phyloP scores from a whole-genome alignment of 2,113 vertebrate species.

The Anguilla rostrata region DNA sequence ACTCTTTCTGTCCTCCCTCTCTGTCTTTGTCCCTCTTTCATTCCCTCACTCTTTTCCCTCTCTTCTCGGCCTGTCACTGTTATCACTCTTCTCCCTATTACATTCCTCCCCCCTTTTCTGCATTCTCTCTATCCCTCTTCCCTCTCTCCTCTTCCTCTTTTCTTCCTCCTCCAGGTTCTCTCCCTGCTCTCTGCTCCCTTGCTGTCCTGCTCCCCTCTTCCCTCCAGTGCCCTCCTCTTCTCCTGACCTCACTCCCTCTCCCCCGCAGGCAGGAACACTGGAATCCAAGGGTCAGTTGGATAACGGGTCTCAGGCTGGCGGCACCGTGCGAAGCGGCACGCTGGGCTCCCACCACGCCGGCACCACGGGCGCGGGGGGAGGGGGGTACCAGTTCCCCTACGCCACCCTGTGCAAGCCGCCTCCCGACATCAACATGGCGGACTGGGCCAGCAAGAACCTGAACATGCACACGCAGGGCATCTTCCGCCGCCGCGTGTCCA shows the following conservation, averaged over 20 bases:
- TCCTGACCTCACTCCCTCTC: not conserved
- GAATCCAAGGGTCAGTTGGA: conserved; percentile 55
- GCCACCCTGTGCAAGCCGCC: conserved; percentile 69
- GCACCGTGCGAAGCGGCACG: not conserved
- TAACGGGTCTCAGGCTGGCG: conserved; percentile 24
- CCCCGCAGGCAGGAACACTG: conserved; percentile 29
- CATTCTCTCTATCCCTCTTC: no score
- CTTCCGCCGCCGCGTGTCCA: conserved; percentile 74
- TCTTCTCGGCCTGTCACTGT: not conserved
- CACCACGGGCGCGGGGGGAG: not conserved
- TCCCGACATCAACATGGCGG: conserved; percentile 72
- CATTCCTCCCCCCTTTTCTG: not conserved
- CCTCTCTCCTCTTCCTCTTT: not conserved
- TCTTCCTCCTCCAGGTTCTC: not conserved
- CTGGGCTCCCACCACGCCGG: conserved; percentile 11
- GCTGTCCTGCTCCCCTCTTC: not conserved
- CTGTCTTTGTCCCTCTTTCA: not conserved
- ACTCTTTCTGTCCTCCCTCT: not conserved
- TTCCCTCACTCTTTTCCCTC: not conserved
- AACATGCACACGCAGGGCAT: conserved; percentile 80
- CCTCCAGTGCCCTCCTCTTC: not conserved
- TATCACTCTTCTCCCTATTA: no score
- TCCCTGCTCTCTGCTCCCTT: not conserved
- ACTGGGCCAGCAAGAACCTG: conserved; percentile 80
- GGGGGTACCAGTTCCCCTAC: conserved; percentile 64